These are phyloP conservation scores for Platyscapa corneri DNA, from an alignment of 1,140 invertebrate species.

Conservation along the genomic window DNA sequence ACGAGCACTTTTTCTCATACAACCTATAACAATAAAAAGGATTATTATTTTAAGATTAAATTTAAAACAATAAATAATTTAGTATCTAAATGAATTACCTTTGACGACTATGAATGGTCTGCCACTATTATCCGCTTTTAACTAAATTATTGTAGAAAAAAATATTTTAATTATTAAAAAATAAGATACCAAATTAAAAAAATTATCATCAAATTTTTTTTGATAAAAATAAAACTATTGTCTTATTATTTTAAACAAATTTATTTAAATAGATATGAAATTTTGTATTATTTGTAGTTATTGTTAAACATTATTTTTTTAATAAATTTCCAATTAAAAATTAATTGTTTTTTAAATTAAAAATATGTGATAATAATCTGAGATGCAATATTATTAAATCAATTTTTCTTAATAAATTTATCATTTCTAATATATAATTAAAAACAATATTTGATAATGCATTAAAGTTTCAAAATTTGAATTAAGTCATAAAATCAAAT, in stretches of 20 bases:
- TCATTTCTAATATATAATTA: not conserved
- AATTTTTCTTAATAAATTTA: not conserved
- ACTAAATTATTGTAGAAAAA: too few relatives aligned
- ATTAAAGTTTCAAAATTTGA: not conserved
- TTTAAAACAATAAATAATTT: not conserved
- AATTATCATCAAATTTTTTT: not conserved
- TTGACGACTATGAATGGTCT: slow-evolving; percentile 48
- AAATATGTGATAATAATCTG: too few relatives aligned
- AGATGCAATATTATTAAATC: too few relatives aligned
- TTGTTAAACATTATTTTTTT: too few relatives aligned
- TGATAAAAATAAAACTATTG: too few relatives aligned
- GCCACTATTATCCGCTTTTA: slow-evolving; percentile 31
- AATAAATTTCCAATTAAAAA: too few relatives aligned
- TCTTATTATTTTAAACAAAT: too few relatives aligned
- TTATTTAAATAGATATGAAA: too few relatives aligned
- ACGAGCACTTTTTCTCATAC: slow-evolving; percentile 81
- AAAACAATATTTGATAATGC: not conserved
- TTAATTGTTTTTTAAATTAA: too few relatives aligned
- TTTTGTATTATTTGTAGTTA: too few relatives aligned
- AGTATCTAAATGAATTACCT: slow-evolving; percentile 45
- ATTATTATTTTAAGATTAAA: not conserved
- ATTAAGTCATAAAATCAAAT: not conserved
- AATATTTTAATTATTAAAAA: too few relatives aligned
- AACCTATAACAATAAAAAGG: slow-evolving; percentile 75
- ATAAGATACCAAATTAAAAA: slow-evolving; percentile 19